Percentiles rank a stretch among this genome's conserved stretches.
Evolutionary conservation across 2,113 vertebrate species (phyloP).

Genomic region (Gobiocypris rarus): DNA sequence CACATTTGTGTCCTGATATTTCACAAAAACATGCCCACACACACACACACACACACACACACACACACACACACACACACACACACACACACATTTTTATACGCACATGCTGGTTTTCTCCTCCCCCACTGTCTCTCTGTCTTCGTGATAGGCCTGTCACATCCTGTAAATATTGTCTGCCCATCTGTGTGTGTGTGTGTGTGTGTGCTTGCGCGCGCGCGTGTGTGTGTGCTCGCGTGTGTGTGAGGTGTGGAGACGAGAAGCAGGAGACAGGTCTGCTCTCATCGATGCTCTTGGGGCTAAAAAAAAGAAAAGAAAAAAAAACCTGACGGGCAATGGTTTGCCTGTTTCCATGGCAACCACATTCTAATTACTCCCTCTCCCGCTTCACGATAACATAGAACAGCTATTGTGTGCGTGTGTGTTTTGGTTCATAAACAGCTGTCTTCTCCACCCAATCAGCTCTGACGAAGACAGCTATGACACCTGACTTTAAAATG

Average conservation of each 20-base stretch:
- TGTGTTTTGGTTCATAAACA: constrained; percentile 49
- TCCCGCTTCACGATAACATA: constrained; percentile 77
- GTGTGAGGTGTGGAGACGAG: constrained; percentile 60
- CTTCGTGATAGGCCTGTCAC: constrained; percentile 41
- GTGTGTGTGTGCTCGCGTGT: constrained; percentile 34
- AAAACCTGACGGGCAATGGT: constrained; percentile 84
- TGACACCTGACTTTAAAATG: constrained; percentile 57
- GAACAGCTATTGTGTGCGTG: constrained; percentile 68
- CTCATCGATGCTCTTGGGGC: constrained; percentile 81
- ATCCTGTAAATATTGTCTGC: constrained; percentile 39
- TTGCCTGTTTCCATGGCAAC: constrained; percentile 98
- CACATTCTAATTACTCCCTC: constrained; percentile 87
- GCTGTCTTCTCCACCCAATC: constrained; percentile 26
- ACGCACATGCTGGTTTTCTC: constrained; percentile 11
- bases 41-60: too few species aligned
- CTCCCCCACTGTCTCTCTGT: constrained; percentile 19
- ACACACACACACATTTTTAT: constrained; percentile 30
- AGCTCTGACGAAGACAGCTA: constrained; percentile 41
- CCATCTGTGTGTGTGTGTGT: constrained; percentile 23
- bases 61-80: too few species aligned
- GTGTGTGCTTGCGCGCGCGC: constrained; percentile 38
- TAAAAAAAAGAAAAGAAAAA: constrained; percentile 72
- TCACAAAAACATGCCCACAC: too few species aligned
- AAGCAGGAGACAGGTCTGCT: constrained; percentile 67
- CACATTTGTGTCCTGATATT: too few species aligned